These are phyloP conservation scores for Pungitius pungitius DNA, from an alignment of 2,113 vertebrate genomes.

Conservation along the genomic window DNA sequence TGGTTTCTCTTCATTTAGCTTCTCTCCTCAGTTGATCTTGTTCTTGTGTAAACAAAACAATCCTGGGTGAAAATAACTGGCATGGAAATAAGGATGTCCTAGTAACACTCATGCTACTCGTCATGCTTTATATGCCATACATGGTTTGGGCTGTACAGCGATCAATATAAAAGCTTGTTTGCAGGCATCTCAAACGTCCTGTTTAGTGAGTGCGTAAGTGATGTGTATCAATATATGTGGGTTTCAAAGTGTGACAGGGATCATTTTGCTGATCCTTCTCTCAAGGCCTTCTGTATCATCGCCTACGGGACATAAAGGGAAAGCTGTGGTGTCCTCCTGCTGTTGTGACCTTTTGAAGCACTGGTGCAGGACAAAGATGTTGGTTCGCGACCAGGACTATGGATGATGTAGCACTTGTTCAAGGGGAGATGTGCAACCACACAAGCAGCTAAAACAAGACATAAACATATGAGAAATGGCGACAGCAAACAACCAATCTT, in stretches of 20 bases:
- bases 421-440: slow-evolving; percentile 8
- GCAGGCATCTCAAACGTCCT: background rate
- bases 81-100: slow-evolving; percentile 37
- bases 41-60: slow-evolving; percentile 66
- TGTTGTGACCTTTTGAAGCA: slow-evolving; percentile 1
- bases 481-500: slow-evolving; percentile 16
- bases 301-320: background rate
- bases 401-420: slow-evolving; percentile 17
- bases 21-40: slow-evolving; percentile 50
- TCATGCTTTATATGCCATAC: slow-evolving; percentile 22
- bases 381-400: background rate
- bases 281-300: slow-evolving; percentile 18
- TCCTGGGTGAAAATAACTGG: slow-evolving; percentile 26
- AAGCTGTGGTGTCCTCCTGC: slow-evolving; percentile 2
- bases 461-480: slow-evolving; percentile 26
- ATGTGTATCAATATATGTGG: slow-evolving; percentile 11
- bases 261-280: slow-evolving; percentile 6
- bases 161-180: slow-evolving; percentile 39
- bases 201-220: slow-evolving; percentile 3
- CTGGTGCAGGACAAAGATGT: slow-evolving; percentile 10
- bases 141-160: slow-evolving; percentile 12
- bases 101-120: slow-evolving; percentile 34
- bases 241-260: slow-evolving; percentile 23
- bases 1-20: slow-evolving; percentile 63
- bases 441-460: slow-evolving; percentile 19